Percentiles rank a stretch among this genome's conserved stretches.
Evolutionary conservation across 2,113 vertebrate genomes (phyloP).

Genomic region (Mirounga angustirostris): DNA sequence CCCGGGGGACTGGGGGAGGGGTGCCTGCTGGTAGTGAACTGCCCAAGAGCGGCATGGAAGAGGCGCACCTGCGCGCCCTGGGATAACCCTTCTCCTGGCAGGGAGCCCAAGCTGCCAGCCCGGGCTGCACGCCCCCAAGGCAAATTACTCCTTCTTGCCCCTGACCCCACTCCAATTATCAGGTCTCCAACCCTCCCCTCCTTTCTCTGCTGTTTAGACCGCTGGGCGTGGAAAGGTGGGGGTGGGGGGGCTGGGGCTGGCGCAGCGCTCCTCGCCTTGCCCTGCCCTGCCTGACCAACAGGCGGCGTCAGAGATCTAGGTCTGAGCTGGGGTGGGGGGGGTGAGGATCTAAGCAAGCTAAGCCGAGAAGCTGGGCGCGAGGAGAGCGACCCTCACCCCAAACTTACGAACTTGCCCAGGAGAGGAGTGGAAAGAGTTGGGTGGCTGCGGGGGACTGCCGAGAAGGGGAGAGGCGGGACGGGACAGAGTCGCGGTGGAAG

Average conservation of each 20-base stretch:
- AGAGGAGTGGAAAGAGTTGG: conserved; percentile 45
- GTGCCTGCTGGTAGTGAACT: neutral
- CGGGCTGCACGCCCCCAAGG: neutral
- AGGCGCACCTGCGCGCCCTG: neutral
- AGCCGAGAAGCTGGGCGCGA: conserved; percentile 43
- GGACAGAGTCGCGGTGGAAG: conserved; percentile 31
- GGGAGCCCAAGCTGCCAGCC: neutral
- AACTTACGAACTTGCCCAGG: conserved; percentile 78
- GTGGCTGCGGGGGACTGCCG: neutral
- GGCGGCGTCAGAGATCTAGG: conserved; percentile 80
- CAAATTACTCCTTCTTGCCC: neutral
- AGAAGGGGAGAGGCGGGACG: conserved; percentile 25
- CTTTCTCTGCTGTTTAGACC: neutral
- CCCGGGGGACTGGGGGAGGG: neutral
- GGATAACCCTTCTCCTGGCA: neutral
- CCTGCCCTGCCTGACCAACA: conserved; percentile 82
- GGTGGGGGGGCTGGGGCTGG: neutral
- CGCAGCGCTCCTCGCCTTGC: conserved; percentile 43
- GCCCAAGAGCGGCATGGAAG: neutral
- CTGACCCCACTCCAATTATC: neutral
- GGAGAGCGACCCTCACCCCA: conserved; percentile 79
- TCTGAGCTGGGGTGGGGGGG: conserved; percentile 72
- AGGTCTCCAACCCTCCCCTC: neutral
- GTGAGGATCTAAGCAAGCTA: conserved; percentile 59
- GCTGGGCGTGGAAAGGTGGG: neutral